Evolutionary conservation across 2,797 vertebrate species (phyloP), one percentile per base, ranked within the genome.

Genomic region (Karalla daura): DNA sequence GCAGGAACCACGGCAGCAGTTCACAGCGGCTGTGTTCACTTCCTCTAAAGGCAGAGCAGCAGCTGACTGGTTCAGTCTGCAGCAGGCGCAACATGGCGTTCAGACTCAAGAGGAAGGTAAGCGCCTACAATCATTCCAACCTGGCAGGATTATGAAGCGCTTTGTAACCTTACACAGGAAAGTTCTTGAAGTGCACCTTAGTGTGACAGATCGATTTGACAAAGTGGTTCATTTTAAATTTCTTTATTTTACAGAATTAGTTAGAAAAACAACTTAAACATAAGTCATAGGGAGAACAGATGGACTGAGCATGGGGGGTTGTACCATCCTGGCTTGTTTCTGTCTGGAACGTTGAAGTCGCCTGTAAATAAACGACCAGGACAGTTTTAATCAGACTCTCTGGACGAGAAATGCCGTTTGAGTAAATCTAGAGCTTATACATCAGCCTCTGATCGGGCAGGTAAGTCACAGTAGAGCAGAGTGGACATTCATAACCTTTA

Each of bases 191-290:
- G 12, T 50, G 3, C 46, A 53, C 15, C 17, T 7, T 10, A 23
- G 1, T 40, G 1, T 30, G 53, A 0, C 14, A 11, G 36, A 53
- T 0, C 7, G 2, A 2, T 0, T 28, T 27, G 6, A 18, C 3
- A 27, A 43, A 4, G 14, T 36, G 12, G 4, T 30, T 54, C 0
- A 0, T 20, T 71, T 76, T 76, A 59, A 0, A 70, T 37, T 18
- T 3, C 20, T 89, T 90, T 89, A 88, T 88, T 91, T 83, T 85
- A 86, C 59, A 88, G 88, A 92, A 83, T 51, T 10, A 9, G 4
- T 39, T 44, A 50, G 5, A 53, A 65, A 59, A 36, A 68, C 44
- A 55, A 65, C 23, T 28, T 63, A 5, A 63, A 71, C 18, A 21
- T 27, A 76, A 82, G 78, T 63, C 45, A 83, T 47, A 40, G 60